Evolutionary conservation across 2,797 vertebrate genomes (phyloP), one percentile per base, ranked within the genome.

Genomic region (Gambelia wislizenii): DNA sequence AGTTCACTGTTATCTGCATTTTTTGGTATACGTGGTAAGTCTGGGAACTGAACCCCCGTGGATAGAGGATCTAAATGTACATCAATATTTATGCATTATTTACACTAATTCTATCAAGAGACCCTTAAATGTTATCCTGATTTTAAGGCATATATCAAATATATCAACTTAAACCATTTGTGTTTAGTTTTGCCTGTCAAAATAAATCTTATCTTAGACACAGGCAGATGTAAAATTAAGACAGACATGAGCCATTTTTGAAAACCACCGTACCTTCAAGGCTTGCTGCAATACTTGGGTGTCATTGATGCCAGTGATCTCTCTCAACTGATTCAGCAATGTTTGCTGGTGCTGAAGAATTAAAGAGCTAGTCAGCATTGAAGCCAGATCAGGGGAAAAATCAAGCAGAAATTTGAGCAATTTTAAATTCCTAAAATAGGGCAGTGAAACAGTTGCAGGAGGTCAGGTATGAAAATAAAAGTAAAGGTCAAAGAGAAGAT

Each of bases 231-330:
- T 72, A 42, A 42, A 75, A 77, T 9, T 13, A 47, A 77, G 16
- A 75, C 56, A 83, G 9, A 69, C 22, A 27, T 2, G 20, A 56
- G 5, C 56, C 39, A 69, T 42, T 39, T 79, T 44, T 87, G 14
- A 61, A 83, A 61, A 13, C 2, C 42, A 72, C 91, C 89, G 91
- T 97, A 99, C 99, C 98, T 99, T 99, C 91, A 99, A 97, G 76
- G 99, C 99, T 96, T 99, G 98, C 91, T 99, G 99, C 56, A 99
- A 97, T 90, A 99, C 98, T 96, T 99, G 98, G 92, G 98, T 94
- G 86, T 99, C 99, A 97, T 98, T 99, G 95, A 99, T 99, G 91
- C 99, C 99, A 0, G 99, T 99, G 93, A 99, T 98, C 96, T 99
- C 99, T 94, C 98, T 98, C 94, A 99, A 96, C 95, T 99, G 99